These are phyloP conservation scores for Actinia equina DNA, from an alignment of 64 coral and sea anemone genomes.

Conservation along the genomic window DNA sequence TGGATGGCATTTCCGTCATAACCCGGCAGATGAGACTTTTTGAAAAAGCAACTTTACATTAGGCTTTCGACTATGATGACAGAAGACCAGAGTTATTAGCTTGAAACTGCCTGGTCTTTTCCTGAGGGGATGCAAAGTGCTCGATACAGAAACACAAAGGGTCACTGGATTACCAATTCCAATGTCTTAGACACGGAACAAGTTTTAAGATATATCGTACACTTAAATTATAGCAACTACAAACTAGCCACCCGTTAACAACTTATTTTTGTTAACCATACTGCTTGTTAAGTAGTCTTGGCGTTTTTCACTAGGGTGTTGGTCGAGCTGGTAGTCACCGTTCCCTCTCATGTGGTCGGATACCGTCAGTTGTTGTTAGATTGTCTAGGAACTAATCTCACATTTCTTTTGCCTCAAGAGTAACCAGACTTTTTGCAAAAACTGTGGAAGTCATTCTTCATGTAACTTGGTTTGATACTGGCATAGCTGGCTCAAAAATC, in stretches of 20 bases:
- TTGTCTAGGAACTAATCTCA: neutral
- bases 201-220: neutral
- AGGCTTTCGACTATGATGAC: neutral
- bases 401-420: neutral
- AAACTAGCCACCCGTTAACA: neutral
- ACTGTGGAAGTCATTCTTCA: too few species aligned
- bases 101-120: neutral
- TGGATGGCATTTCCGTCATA: conserved; percentile 3
- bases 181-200: neutral
- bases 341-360: neutral
- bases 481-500: too few species aligned
- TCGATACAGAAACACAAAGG: neutral
- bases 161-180: neutral
- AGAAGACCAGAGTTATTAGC: neutral
- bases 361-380: neutral
- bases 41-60: neutral
- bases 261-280: neutral
- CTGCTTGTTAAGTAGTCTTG: neutral
- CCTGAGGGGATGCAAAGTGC: neutral
- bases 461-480: too few species aligned
- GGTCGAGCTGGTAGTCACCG: neutral
- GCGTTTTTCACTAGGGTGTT: neutral
- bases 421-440: too few species aligned
- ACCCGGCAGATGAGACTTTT: neutral
- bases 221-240: neutral